Percentiles rank a stretch among this genome's conserved stretches.
These are phyloP conservation scores for Podarcis siculus DNA, from an alignment of 2,797 vertebrate species.

Conservation along the genomic window DNA sequence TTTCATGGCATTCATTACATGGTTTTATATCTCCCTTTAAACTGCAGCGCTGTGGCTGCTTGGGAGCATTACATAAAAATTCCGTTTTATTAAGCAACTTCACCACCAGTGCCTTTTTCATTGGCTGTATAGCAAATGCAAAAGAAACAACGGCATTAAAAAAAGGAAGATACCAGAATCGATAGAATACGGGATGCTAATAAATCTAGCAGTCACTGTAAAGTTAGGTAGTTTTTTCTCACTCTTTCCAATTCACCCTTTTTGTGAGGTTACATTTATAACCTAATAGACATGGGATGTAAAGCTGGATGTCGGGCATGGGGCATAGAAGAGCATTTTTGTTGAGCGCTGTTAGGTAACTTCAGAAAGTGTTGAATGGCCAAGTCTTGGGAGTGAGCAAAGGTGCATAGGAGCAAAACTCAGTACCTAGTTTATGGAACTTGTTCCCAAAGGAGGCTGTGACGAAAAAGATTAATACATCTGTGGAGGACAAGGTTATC, in stretches of 20 bases:
- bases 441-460: too few relatives aligned
- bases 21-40: constrained; percentile 16
- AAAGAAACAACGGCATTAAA: constrained; percentile 35
- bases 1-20: not conserved
- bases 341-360: not conserved
- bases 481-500: too few relatives aligned
- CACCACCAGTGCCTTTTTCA: constrained; percentile 23
- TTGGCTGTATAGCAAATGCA: not conserved
- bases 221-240: not conserved
- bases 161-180: not conserved
- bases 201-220: constrained; percentile 49
- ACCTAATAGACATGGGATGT: constrained; percentile 41
- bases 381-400: not conserved
- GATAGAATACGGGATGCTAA: not conserved
- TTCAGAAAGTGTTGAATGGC: not conserved
- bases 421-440: too few relatives aligned
- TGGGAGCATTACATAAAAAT: constrained; percentile 4
- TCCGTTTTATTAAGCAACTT: constrained; percentile 42
- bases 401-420: not conserved
- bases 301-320: constrained; percentile 16
- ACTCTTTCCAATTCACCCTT: not conserved
- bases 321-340: not conserved
- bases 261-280: constrained; percentile 19
- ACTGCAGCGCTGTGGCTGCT: constrained; percentile 1
- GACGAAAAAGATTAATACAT: too few relatives aligned